Percentiles rank a stretch among this genome's conserved stretches.
These are phyloP conservation scores for Enteromius fasciolatus DNA, from an alignment of 2,797 vertebrate genomes.

Conservation along the genomic window DNA sequence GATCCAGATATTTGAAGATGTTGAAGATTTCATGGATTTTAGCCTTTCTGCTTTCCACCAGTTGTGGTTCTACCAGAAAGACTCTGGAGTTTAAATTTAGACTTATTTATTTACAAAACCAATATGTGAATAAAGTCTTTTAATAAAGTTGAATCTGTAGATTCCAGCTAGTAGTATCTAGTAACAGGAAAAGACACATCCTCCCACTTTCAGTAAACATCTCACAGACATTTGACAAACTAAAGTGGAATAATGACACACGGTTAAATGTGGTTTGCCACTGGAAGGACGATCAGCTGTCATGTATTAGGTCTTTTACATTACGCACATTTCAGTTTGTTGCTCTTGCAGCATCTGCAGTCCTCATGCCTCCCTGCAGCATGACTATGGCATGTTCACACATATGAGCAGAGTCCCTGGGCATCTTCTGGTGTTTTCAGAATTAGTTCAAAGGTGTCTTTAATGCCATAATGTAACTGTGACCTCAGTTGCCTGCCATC, in stretches of 20 bases:
- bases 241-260: background rate
- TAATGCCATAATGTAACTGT: background rate
- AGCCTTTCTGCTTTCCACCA: background rate
- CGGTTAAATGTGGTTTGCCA: background rate
- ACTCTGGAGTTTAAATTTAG: too few species aligned
- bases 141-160: too few species aligned
- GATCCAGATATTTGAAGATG: background rate
- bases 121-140: too few species aligned
- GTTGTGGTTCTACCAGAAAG: background rate
- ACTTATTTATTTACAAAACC: too few species aligned
- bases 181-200: background rate
- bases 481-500: background rate
- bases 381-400: background rate
- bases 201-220: background rate
- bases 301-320: background rate
- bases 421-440: background rate
- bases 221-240: background rate
- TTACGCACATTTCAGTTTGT: background rate
- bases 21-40: background rate
- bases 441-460: background rate
- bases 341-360: background rate
- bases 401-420: background rate
- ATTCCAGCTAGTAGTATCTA: too few species aligned
- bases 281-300: background rate
- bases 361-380: background rate